Percentiles rank a stretch among this genome's conserved stretches.
Conservation (phyloP, 2,797 vertebrate genomes). For the Leptoclinus maculatus region DNA sequence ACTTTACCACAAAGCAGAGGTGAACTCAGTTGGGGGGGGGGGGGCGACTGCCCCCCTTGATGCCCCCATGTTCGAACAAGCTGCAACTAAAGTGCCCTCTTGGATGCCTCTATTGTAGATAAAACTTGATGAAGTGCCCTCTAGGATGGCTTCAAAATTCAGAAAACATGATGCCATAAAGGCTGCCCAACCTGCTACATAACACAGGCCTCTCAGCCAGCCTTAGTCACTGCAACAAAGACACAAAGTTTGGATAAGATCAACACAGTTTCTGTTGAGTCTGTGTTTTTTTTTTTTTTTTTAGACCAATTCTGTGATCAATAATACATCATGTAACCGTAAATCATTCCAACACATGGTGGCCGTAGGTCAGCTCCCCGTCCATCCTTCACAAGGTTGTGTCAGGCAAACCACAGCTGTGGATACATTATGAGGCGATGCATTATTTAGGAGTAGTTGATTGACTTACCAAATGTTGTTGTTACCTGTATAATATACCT, state of each 20-base stretch:
- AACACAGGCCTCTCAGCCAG: too few relatives aligned
- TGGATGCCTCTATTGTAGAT: too few relatives aligned
- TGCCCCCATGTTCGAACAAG: too few relatives aligned
- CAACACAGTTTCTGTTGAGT: neutral
- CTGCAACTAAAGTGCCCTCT: too few relatives aligned
- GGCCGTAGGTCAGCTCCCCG: slow-evolving; percentile 1
- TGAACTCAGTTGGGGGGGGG: too few relatives aligned
- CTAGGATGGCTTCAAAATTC: too few relatives aligned
- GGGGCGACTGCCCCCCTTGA: too few relatives aligned
- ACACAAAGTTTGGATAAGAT: neutral
- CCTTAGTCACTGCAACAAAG: neutral
- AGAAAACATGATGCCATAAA: too few relatives aligned
- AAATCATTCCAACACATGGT: neutral
- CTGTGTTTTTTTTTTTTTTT: neutral
- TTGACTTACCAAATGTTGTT: neutral
- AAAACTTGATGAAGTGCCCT: too few relatives aligned
- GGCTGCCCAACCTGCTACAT: too few relatives aligned
- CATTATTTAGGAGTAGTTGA: slow-evolving; percentile 2
- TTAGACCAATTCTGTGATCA: neutral
- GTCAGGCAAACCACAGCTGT: slow-evolving; percentile 6
- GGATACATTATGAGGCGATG: neutral
- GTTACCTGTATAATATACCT: slow-evolving; percentile 5
- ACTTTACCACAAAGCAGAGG: too few relatives aligned
- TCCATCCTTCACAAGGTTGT: neutral
- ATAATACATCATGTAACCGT: neutral